These are phyloP conservation scores for Malachius bipustulatus DNA, from an alignment of 2,888 invertebrate genomes.

Conservation along the genomic window DNA sequence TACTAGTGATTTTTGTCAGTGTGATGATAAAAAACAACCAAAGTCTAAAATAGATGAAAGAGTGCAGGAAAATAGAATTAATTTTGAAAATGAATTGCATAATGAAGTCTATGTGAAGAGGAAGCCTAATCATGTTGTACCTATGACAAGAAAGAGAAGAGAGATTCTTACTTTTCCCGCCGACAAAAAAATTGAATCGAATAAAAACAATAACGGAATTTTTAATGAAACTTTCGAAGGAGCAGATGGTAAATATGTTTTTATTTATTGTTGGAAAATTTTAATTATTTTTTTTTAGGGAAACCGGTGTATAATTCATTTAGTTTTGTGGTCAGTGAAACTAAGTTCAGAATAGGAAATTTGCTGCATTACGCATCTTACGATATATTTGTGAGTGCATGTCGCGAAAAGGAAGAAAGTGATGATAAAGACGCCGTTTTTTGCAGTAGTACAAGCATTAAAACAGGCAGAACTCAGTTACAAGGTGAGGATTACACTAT, in stretches of 20 bases:
- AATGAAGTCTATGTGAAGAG: conserved; percentile 57
- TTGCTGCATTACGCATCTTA: conserved; percentile 71
- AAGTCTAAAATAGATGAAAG: conserved; percentile 35
- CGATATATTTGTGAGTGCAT: conserved; percentile 63
- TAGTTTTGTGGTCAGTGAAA: conserved; percentile 23
- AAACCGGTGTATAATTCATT: too few relatives aligned
- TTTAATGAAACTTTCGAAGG: too few relatives aligned
- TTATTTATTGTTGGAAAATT: too few relatives aligned
- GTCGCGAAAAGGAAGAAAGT: conserved; percentile 54
- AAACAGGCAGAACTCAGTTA: too few relatives aligned
- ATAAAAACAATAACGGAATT: neutral
- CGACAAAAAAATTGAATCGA: neutral
- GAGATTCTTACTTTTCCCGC: neutral
- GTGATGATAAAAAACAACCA: conserved; percentile 16
- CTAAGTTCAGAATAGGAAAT: conserved; percentile 44
- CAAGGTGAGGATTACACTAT: too few relatives aligned
- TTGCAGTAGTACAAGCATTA: too few relatives aligned
- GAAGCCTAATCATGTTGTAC: conserved; percentile 15
- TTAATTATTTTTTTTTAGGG: too few relatives aligned
- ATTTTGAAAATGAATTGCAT: conserved; percentile 71
- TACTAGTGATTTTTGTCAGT: conserved; percentile 18
- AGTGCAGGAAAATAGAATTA: conserved; percentile 49
- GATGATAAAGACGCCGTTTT: too few relatives aligned
- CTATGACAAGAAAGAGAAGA: conserved; percentile 8
- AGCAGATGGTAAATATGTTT: too few relatives aligned